These are phyloP conservation scores for Prosopocoilus inquinatus DNA, from an alignment of 2,888 invertebrate genomes.

Conservation along the genomic window DNA sequence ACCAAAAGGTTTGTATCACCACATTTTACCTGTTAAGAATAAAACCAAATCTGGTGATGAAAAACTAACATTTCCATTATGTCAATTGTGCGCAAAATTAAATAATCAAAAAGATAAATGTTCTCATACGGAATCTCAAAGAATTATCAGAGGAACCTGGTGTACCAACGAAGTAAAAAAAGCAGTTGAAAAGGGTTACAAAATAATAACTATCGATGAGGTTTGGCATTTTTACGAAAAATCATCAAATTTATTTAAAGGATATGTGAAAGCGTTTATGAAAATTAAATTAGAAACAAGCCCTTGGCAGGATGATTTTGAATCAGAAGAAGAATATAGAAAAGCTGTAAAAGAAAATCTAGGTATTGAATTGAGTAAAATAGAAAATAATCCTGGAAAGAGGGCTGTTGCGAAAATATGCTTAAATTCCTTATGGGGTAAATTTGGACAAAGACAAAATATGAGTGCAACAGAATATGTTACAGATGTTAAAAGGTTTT, in stretches of 20 bases:
- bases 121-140: constrained; percentile 8
- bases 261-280: constrained; percentile 25
- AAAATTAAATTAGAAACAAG: constrained; percentile 23
- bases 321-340: constrained; percentile 24
- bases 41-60: too few relatives aligned
- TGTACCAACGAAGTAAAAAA: too few relatives aligned
- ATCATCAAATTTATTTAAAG: constrained; percentile 25
- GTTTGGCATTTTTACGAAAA: constrained; percentile 31
- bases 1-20: too few relatives aligned
- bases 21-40: too few relatives aligned
- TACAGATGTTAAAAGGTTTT: constrained; percentile 12
- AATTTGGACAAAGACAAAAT: constrained; percentile 17
- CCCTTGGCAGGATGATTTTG: constrained; percentile 12
- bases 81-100: too few relatives aligned
- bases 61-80: too few relatives aligned
- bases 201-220: constrained; percentile 22
- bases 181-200: constrained; percentile 28
- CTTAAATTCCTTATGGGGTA: too few relatives aligned
- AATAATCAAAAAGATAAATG: background rate
- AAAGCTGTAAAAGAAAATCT: constrained; percentile 24
- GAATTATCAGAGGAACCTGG: constrained; percentile 12
- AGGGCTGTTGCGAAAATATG: too few relatives aligned
- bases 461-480: constrained; percentile 16
- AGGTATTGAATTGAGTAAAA: constrained; percentile 28
- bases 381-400: too few relatives aligned